These are phyloP conservation scores for Dromius quadrimaculatus DNA, from an alignment of 2,888 invertebrate genomes.

Conservation along the genomic window DNA sequence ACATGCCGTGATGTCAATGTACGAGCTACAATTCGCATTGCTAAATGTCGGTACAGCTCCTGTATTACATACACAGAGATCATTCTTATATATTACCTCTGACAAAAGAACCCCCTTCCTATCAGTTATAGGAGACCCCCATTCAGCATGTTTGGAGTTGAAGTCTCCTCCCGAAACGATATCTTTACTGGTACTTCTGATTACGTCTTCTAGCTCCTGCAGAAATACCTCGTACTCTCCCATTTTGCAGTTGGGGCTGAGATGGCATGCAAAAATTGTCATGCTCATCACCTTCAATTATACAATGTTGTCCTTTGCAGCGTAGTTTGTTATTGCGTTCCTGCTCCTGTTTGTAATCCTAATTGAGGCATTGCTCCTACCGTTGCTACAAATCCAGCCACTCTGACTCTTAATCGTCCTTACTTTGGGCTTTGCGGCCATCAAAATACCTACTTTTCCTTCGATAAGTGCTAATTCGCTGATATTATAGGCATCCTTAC, in stretches of 20 bases:
- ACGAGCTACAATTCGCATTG: background rate
- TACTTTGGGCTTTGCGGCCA: background rate
- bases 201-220: background rate
- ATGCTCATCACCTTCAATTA: background rate
- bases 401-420: background rate
- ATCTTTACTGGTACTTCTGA: too few relatives aligned
- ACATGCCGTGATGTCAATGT: conserved; percentile 5
- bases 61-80: background rate
- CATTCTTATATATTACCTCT: background rate
- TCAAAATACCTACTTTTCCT: background rate
- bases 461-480: background rate
- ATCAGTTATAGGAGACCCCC: conserved; percentile 19
- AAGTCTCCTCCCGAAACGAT: conserved; percentile 3
- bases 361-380: background rate
- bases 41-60: background rate
- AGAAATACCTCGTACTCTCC: background rate
- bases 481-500: too few relatives aligned
- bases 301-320: background rate
- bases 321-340: background rate
- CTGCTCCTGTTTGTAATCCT: background rate
- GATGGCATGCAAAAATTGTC: background rate
- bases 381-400: background rate
- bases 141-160: background rate
- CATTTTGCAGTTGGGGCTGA: background rate
- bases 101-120: background rate